Evolutionary conservation across 2,113 vertebrate species (phyloP).

Genomic region (Ptilonorhynchus violaceus): DNA sequence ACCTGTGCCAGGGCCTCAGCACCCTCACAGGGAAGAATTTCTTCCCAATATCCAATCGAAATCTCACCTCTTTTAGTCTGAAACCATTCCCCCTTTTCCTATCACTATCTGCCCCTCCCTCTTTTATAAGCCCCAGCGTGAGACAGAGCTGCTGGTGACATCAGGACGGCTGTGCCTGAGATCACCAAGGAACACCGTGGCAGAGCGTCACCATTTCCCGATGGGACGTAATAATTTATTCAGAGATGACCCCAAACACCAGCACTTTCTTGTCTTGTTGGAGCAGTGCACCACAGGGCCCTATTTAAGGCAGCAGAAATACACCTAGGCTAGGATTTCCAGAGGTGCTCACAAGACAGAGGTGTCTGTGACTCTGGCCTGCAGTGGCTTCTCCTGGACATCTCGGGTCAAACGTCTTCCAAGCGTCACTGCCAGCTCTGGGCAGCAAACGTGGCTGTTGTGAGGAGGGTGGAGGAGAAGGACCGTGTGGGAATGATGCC

Average conservation of each 20-base stretch:
- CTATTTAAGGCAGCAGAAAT: background rate
- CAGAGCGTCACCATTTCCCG: background rate
- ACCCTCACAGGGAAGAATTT: background rate
- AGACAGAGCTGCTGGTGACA: background rate
- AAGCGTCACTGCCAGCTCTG: background rate
- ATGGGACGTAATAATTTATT: fast-evolving
- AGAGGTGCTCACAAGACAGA: background rate
- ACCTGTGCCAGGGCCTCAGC: background rate
- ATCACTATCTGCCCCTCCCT: background rate
- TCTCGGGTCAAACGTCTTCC: too few relatives aligned
- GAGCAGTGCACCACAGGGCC: background rate
- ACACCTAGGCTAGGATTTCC: background rate
- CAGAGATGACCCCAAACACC: background rate
- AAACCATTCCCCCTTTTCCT: background rate
- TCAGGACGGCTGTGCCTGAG: fast-evolving
- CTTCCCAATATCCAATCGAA: background rate
- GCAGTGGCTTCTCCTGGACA: background rate
- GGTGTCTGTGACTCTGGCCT: fast-evolving
- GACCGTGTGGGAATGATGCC: background rate
- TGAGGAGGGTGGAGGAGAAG: background rate
- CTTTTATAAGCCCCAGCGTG: background rate
- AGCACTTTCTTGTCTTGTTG: too few relatives aligned
- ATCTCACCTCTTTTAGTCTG: background rate
- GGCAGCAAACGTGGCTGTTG: background rate
- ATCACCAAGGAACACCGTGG: fast-evolving